Percentiles rank a stretch among this genome's conserved stretches.
phyloP scores from a whole-genome alignment of 1,140 invertebrate species.

The Drosophila varians region DNA sequence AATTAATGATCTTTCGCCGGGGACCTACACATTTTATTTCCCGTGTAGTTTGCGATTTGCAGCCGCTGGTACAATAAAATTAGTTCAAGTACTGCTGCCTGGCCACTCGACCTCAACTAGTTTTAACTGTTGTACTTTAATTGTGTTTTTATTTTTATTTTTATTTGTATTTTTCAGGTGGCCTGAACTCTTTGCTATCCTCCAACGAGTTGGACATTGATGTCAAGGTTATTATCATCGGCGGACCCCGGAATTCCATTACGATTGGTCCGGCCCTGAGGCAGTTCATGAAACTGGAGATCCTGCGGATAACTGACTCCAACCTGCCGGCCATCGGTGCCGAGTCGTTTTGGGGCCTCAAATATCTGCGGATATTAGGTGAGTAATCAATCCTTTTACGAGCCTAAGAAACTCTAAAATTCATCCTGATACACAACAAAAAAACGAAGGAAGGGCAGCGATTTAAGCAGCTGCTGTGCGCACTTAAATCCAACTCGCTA shows the following conservation, averaged over 20 bases:
- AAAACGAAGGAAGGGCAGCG: constrained; percentile 34
- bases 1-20: constrained; percentile 64
- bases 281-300: constrained; percentile 87
- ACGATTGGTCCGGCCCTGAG: constrained; percentile 90
- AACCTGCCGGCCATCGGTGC: constrained; percentile 91
- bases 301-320: constrained; percentile 90
- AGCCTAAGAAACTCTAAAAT: constrained; percentile 27
- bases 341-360: constrained; percentile 91
- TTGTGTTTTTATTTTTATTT: constrained; percentile 82
- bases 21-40: neutral
- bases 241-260: constrained; percentile 88
- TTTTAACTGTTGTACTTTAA: constrained; percentile 20
- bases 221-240: constrained; percentile 88
- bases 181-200: constrained; percentile 85
- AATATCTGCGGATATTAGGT: constrained; percentile 87
- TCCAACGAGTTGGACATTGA: constrained; percentile 86
- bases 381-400: constrained; percentile 72
- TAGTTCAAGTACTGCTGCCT: constrained; percentile 24
- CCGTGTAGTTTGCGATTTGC: neutral
- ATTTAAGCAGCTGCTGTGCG: constrained; percentile 52
- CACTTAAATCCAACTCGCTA: constrained; percentile 48
- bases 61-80: constrained; percentile 16
- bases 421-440: constrained; percentile 26
- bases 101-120: constrained; percentile 21
- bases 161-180: constrained; percentile 86